Evolutionary conservation across 2,797 vertebrate species (phyloP).

Genomic region (Acipenser ruthenus): DNA sequence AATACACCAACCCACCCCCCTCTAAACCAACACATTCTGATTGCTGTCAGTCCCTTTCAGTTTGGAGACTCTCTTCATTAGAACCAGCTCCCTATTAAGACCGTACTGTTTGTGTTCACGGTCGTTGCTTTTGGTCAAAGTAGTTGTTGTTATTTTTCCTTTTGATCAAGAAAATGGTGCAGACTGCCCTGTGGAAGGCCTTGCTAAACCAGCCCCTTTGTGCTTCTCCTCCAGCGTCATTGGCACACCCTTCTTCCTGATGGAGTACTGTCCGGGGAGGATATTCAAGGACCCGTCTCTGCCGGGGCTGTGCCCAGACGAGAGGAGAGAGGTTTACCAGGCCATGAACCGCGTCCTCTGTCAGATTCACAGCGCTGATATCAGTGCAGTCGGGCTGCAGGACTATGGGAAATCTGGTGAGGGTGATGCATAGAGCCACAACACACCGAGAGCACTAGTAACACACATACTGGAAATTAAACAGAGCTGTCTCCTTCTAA

Average conservation of each 20-base stretch:
- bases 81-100: no score
- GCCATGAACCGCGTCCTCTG: conserved; percentile 58
- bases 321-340: conserved; percentile 42
- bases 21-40: no score
- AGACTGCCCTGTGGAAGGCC: no score
- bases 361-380: conserved; percentile 57
- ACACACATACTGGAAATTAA: background rate
- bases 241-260: conserved; percentile 61
- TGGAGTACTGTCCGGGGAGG: conserved; percentile 56
- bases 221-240: conserved; percentile 41
- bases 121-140: no score
- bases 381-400: conserved; percentile 38
- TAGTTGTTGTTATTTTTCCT: no score
- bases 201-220: no score
- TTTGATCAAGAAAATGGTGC: no score
- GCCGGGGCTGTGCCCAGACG: conserved; percentile 37
- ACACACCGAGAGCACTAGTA: background rate
- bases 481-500: background rate
- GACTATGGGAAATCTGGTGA: conserved; percentile 49
- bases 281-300: conserved; percentile 51
- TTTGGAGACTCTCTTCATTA: no score
- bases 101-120: no score
- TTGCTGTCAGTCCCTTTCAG: no score
- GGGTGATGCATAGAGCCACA: conserved; percentile 1
- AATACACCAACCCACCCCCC: no score